Percentiles rank a stretch among this genome's conserved stretches.
These are phyloP conservation scores for Standfussiana lucernea DNA, from an alignment of 2,888 invertebrate genomes.

Conservation along the genomic window DNA sequence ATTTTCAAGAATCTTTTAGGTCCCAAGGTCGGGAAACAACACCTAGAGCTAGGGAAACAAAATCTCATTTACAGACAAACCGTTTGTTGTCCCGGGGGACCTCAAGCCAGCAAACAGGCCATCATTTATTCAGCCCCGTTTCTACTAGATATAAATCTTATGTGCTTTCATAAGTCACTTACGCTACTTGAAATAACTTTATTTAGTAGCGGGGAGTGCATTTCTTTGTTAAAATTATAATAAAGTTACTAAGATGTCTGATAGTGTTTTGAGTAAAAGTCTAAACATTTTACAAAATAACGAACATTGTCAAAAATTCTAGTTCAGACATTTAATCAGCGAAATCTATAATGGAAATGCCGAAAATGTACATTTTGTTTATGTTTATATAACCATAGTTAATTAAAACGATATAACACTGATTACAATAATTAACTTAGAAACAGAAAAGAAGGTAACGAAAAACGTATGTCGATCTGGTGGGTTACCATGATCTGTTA, in stretches of 20 bases:
- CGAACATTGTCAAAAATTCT: background rate
- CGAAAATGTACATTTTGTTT: background rate
- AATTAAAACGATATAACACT: background rate
- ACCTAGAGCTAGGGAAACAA: conserved; percentile 52
- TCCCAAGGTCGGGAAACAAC: background rate
- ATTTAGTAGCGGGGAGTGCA: conserved; percentile 5
- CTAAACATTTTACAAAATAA: too few relatives aligned
- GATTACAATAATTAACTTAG: background rate
- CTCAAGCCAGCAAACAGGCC: conserved; percentile 59
- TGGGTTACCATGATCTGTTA: too few relatives aligned
- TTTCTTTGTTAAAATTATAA: background rate
- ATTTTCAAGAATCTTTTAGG: conserved; percentile 10
- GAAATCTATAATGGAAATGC: background rate
- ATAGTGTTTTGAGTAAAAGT: background rate
- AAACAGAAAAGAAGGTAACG: background rate
- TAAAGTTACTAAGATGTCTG: background rate
- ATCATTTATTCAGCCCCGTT: conserved; percentile 71
- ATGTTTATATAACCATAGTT: too few relatives aligned
- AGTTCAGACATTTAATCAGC: background rate
- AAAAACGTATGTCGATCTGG: background rate
- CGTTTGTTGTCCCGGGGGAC: conserved; percentile 54
- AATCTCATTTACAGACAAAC: conserved; percentile 71
- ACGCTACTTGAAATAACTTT: conserved; percentile 33
- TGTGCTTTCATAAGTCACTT: conserved; percentile 57
- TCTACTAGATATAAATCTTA: conserved; percentile 68